Evolutionary conservation across 2,113 vertebrate species (phyloP), one percentile per base, ranked within the genome.

Genomic region (Sisor rabdophorus): DNA sequence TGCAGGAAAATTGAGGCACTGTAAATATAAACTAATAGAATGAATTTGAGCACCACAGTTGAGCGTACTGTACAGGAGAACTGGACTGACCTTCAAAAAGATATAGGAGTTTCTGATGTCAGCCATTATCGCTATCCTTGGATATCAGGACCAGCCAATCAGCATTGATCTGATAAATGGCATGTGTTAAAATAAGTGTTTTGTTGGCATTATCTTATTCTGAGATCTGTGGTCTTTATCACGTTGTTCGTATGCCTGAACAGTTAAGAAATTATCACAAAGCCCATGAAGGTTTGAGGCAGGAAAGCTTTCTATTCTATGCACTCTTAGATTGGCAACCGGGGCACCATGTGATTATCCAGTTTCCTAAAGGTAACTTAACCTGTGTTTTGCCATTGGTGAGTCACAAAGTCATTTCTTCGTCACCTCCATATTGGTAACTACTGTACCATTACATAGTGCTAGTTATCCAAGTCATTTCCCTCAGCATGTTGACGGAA

Each of bases 31-130:
- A 50, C 40, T 19, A 28, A 28, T 15, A 48, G 4, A 28, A 24
- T 24, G 2, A 30, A 73, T 60, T 76, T 13, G 36, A 24, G 52
- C 32, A 10, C 40, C 36, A 58, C 30, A 17, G 26, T 36, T 8
- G 26, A 52, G 77, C 61, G 11, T 28, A 59, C 12, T 22, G 65
- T 30, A 22, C 65, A 69, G 54, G 48, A 56, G 40, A 13, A 60
- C 47, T 48, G 75, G 71, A 12, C 56, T 81, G 64, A 81, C 80
- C 80, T 81, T 81, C 71, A 60, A 44, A 81, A 61, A 71, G 52
- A 74, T 73, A 63, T 28, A n/a, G 52, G 61, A 55, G 52, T 58
- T 71, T 44, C 67, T 70, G 36, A 61, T 78, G 44, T 11, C 56
- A 17, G 58, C 48, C 53, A 44, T 70, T 48, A 77, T 24, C 17